Base-by-base conservation (phyloP, 2,888 invertebrate genomes). In the Synanthedon vespiformis region DNA sequence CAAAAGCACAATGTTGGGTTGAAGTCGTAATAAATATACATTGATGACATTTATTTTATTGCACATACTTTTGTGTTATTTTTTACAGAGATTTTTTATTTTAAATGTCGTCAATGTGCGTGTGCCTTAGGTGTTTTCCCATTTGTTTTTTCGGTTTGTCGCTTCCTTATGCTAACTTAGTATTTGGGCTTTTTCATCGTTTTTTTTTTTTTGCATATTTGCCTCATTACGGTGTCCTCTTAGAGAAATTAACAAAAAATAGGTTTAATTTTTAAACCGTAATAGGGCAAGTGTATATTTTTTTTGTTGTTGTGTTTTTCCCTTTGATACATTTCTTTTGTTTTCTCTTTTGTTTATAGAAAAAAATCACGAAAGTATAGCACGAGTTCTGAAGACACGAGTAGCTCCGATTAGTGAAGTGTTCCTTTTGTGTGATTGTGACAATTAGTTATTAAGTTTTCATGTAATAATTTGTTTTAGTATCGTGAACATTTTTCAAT, bases 351-450 rank as follows among this genome's bases (percentile, higher is more conserved):
- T 72, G 57, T 63, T 74, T 89, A 81, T 89, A 89, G 89, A 85
- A 83, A 80, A 83, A 84, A 81, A 66, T 76, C 80, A 67, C 81
- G 86, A 77, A 80, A 80, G 65, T 75, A 77, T 83, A 85, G 83
- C 79, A 81, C 83, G 77, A 80, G 84, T 70, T 80, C 83, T 60
- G 80, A 76, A 78, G 84, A 80, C 77, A 77, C 80, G 62, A 81
- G 78, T 80, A 77, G 76, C 77, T 80, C 80, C 76, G 71, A 77
- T 71, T 84, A 81, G 78, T 74, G 74, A 72, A 75, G 77, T 75
- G 74, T 66, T 34, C 34, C 10, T 34, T 34, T 59, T 70, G 72
- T 54, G 52, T 55, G 69, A 70, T 77, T 73, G 72, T 65, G 70
- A 70, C 67, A 61, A n/a, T 65, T 60, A 62, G 65, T 58, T 57